Conservation (phyloP, 1,140 invertebrate genomes). For the Branchinecta lynchi region DNA sequence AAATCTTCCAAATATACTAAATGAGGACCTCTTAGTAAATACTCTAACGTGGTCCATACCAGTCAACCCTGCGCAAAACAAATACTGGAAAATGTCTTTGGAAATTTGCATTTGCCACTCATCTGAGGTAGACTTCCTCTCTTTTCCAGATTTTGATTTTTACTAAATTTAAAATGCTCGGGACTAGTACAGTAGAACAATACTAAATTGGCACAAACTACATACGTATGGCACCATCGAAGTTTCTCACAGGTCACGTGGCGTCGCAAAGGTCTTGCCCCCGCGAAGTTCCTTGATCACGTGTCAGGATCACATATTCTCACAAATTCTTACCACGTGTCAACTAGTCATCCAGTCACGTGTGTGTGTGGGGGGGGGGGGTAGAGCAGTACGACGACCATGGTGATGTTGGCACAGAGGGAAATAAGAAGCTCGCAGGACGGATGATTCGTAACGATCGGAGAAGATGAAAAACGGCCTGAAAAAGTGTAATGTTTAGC, state of each 20-base stretch:
- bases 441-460: not conserved
- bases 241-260: not conserved
- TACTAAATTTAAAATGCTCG: not conserved
- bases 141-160: constrained; percentile 3
- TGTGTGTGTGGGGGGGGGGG: too few relatives aligned
- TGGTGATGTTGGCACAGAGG: constrained; percentile 2
- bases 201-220: not conserved
- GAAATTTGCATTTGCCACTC: constrained; percentile 11
- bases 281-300: too few relatives aligned
- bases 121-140: not conserved
- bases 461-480: too few relatives aligned
- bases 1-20: not conserved
- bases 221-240: constrained; percentile 8
- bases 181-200: not conserved
- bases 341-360: too few relatives aligned
- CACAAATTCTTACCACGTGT: not conserved
- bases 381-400: not conserved
- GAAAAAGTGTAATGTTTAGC: too few relatives aligned
- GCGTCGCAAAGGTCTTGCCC: not conserved
- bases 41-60: not conserved
- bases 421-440: constrained; percentile 5
- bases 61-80: not conserved
- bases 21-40: not conserved
- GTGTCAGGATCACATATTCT: not conserved
- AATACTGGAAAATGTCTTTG: not conserved